These are phyloP conservation scores for Bedellia somnulentella DNA, from an alignment of 2,888 invertebrate genomes.

Conservation along the genomic window DNA sequence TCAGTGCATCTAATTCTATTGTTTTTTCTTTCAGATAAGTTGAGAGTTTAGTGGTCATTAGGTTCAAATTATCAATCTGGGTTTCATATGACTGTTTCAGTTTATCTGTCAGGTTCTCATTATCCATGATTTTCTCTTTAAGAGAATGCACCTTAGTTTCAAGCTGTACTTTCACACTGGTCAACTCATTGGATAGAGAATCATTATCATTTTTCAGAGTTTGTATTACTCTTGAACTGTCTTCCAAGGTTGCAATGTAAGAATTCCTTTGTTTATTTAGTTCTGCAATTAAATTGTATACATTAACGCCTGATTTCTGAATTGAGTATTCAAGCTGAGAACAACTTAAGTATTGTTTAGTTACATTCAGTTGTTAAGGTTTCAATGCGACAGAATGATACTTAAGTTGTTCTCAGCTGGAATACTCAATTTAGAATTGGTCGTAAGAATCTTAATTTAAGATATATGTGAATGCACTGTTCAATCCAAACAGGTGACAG, in stretches of 20 bases:
- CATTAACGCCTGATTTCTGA: no score
- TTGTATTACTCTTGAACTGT: constrained; percentile 20
- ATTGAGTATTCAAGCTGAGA: no score
- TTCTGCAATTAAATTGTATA: no score
- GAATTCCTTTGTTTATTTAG: constrained; percentile 17
- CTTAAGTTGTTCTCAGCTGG: no score
- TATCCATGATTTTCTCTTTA: constrained; percentile 30
- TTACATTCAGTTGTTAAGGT: no score
- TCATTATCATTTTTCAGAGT: constrained; percentile 23
- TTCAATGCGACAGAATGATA: no score
- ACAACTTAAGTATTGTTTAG: no score
- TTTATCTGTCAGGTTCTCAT: constrained; percentile 29
- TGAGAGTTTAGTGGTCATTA: constrained; percentile 29
- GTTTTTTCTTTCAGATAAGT: constrained; percentile 33
- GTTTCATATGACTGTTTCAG: constrained; percentile 29
- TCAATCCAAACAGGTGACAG: no score
- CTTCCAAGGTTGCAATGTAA: constrained; percentile 16
- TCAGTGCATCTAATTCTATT: constrained; percentile 20
- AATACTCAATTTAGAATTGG: no score
- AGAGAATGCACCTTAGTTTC: constrained; percentile 32
- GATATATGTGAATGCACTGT: no score
- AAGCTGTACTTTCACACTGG: constrained; percentile 26
- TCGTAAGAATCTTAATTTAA: no score
- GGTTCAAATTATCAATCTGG: constrained; percentile 31
- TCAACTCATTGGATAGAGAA: constrained; percentile 22